A percentile compares a stretch with the other conserved stretches of the same genome.
Evolutionary conservation across 2,113 vertebrate species (phyloP).

Genomic region (Hymenochirus boettgeri): DNA sequence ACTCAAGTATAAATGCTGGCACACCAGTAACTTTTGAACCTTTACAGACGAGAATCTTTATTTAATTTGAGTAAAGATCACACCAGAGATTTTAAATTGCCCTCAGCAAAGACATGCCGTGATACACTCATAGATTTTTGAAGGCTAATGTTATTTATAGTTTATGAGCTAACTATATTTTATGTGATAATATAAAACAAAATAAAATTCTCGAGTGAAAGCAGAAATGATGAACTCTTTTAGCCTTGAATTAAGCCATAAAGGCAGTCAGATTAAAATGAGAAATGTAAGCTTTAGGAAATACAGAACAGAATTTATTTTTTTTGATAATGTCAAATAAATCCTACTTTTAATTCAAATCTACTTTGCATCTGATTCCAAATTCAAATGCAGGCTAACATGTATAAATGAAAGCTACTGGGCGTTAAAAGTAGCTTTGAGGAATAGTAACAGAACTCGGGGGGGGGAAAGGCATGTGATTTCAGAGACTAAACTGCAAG

Average conservation of each 20-base stretch:
- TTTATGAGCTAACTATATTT: constrained; percentile 52
- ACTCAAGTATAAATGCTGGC: constrained; percentile 56
- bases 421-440: too few relatives aligned
- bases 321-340: neutral
- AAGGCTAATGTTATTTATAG: constrained; percentile 54
- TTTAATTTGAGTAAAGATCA: constrained; percentile 63
- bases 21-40: constrained; percentile 59
- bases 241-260: constrained; percentile 25
- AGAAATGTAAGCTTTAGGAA: constrained; percentile 2
- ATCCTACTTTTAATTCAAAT: neutral
- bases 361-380: too few relatives aligned
- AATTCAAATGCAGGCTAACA: too few relatives aligned
- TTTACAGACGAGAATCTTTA: constrained; percentile 57
- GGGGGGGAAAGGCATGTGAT: too few relatives aligned
- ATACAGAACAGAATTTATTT: neutral
- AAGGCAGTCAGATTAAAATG: constrained; percentile 2
- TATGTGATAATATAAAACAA: constrained; percentile 52
- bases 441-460: too few relatives aligned
- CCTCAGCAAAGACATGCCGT: constrained; percentile 55
- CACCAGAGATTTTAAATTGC: constrained; percentile 55
- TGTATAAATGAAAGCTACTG: too few relatives aligned
- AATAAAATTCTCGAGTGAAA: constrained; percentile 50
- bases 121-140: constrained; percentile 41
- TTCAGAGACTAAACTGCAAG: too few relatives aligned
- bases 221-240: constrained; percentile 47